Evolutionary conservation across 2,888 invertebrate species (phyloP).

Genomic region (Nasonovia ribisnigri): DNA sequence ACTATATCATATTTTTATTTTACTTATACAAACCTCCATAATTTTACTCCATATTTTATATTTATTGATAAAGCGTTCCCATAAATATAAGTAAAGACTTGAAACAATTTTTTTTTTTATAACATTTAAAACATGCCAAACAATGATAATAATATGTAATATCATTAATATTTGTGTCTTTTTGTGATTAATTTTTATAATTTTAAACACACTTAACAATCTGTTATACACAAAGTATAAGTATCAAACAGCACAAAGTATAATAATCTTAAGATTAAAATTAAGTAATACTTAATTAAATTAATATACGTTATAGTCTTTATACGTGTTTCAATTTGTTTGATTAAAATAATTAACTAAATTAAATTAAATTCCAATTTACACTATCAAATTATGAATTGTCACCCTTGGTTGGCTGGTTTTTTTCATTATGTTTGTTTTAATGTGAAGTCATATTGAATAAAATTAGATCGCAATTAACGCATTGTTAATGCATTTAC

Average conservation of each 20-base stretch:
- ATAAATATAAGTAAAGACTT: neutral
- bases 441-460: neutral
- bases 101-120: neutral
- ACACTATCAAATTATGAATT: neutral
- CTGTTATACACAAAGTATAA: neutral
- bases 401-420: neutral
- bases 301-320: no score
- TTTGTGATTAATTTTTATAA: neutral
- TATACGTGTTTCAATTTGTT: neutral
- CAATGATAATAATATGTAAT: no score
- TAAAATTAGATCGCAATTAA: neutral
- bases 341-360: neutral
- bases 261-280: no score
- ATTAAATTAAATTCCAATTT: neutral
- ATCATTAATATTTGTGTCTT: neutral
- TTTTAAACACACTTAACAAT: neutral
- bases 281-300: no score
- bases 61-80: neutral
- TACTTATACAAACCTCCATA: neutral
- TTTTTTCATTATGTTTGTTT: neutral
- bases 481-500: neutral
- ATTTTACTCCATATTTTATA: neutral
- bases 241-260: neutral
- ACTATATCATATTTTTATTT: neutral
- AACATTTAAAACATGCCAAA: neutral